Percentiles rank a stretch among this genome's conserved stretches.
phyloP scores from a whole-genome alignment of 2,113 vertebrate genomes.

The Diadophis punctatus region DNA sequence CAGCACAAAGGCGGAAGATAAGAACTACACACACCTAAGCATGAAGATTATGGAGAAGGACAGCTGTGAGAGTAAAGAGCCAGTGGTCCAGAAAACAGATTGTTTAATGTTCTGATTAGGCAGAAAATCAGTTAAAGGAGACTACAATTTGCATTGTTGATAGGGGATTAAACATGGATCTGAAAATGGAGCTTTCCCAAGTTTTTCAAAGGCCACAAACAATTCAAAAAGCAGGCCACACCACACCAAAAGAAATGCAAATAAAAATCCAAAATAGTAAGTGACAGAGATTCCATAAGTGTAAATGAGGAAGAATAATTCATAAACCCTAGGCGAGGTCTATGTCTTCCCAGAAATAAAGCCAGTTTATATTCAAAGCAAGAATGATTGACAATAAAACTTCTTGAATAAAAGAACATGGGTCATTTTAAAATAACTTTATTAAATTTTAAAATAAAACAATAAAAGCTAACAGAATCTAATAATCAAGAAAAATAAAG shows the following conservation, averaged over 20 bases:
- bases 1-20: constrained; percentile 7
- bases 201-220: not conserved
- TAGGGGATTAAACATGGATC: not conserved
- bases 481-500: not conserved
- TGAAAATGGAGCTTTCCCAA: constrained; percentile 15
- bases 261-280: not conserved
- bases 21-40: constrained; percentile 22
- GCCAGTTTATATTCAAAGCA: not conserved
- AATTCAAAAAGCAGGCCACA: not conserved
- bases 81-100: constrained; percentile 19
- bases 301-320: not conserved
- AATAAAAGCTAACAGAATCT: not conserved
- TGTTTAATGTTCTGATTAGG: constrained; percentile 8
- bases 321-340: not conserved
- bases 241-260: not conserved
- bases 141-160: not conserved
- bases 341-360: not conserved
- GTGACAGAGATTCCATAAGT: not conserved
- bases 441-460: not conserved
- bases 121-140: constrained; percentile 6
- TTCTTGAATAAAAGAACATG: not conserved
- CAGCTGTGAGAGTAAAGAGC: constrained; percentile 12
- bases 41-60: constrained; percentile 36
- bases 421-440: not conserved
- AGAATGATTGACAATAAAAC: not conserved